These are phyloP conservation scores for Crioceris asparagi DNA, from an alignment of 2,888 invertebrate species.

Conservation along the genomic window DNA sequence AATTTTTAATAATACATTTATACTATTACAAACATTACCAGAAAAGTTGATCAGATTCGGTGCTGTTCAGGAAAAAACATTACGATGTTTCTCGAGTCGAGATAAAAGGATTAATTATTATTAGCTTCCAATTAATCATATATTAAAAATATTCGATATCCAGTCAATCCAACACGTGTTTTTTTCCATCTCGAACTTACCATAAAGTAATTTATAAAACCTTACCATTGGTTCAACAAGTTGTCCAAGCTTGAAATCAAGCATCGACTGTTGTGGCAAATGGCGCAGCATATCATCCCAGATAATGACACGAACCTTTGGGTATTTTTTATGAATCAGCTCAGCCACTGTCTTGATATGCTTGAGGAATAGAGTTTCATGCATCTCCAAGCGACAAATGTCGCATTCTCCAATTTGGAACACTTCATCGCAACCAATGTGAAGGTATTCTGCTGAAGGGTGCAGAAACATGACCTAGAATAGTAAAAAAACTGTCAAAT, in stretches of 20 bases:
- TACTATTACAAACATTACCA: too few species aligned
- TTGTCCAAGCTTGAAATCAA: slow-evolving; percentile 50
- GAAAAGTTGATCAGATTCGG: too few species aligned
- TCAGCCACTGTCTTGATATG: slow-evolving; percentile 51
- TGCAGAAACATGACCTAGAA: slow-evolving; percentile 32
- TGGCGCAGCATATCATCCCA: slow-evolving; percentile 76
- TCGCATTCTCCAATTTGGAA: slow-evolving; percentile 59
- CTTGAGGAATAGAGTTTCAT: slow-evolving; percentile 49
- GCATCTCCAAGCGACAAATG: slow-evolving; percentile 43
- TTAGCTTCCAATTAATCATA: too few species aligned
- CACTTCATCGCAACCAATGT: slow-evolving; percentile 68
- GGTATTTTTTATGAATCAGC: slow-evolving; percentile 48
- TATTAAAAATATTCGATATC: too few species aligned
- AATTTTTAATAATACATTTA: too few species aligned
- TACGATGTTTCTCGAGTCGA: too few species aligned
- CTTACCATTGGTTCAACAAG: slow-evolving; percentile 65
- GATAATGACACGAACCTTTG: slow-evolving; percentile 51
- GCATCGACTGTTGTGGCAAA: slow-evolving; percentile 47
- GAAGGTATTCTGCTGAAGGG: slow-evolving; percentile 42
- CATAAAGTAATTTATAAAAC: neutral
- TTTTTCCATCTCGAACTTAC: neutral
- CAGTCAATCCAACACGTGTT: too few species aligned
- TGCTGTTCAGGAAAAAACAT: too few species aligned
- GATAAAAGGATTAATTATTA: too few species aligned
- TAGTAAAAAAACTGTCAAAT: too few species aligned